Percentiles rank a stretch among this genome's conserved stretches.
phyloP scores from a whole-genome alignment of 2,888 invertebrate species.

The Rhaphigaster nebulosa region DNA sequence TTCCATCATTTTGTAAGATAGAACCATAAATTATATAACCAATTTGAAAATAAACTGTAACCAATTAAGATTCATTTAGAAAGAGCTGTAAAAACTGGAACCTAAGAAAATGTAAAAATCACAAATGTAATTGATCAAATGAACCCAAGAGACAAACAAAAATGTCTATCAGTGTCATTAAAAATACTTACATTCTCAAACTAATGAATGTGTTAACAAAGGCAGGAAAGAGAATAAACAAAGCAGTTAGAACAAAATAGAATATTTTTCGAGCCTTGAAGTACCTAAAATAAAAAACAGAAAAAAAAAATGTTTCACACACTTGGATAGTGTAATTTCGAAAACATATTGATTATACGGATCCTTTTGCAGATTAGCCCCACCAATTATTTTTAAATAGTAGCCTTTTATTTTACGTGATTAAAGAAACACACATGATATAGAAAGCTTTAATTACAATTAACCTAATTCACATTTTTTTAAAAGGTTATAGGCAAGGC shows the following conservation, averaged over 20 bases:
- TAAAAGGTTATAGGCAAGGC: too few relatives aligned
- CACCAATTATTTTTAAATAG: too few relatives aligned
- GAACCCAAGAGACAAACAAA: background rate
- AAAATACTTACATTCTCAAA: slow-evolving; percentile 76
- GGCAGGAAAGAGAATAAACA: slow-evolving; percentile 81
- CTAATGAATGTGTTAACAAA: slow-evolving; percentile 82
- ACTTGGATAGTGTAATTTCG: background rate
- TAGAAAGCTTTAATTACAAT: too few relatives aligned
- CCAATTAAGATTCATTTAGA: background rate
- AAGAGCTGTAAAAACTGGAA: background rate
- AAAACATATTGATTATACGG: too few relatives aligned
- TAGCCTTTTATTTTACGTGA: too few relatives aligned
- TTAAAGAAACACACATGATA: too few relatives aligned
- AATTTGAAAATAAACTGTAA: too few relatives aligned
- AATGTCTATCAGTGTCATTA: background rate
- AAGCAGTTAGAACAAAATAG: slow-evolving; percentile 79
- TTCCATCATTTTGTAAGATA: too few relatives aligned
- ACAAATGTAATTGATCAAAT: background rate
- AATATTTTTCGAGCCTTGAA: slow-evolving; percentile 72
- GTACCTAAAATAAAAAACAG: slow-evolving; percentile 69
- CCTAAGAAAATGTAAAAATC: background rate
- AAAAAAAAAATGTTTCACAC: background rate
- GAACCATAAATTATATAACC: too few relatives aligned
- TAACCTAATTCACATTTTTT: too few relatives aligned
- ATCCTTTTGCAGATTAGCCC: too few relatives aligned